phyloP scores from a whole-genome alignment of 1,140 invertebrate genomes.

The Ylistrum balloti region DNA sequence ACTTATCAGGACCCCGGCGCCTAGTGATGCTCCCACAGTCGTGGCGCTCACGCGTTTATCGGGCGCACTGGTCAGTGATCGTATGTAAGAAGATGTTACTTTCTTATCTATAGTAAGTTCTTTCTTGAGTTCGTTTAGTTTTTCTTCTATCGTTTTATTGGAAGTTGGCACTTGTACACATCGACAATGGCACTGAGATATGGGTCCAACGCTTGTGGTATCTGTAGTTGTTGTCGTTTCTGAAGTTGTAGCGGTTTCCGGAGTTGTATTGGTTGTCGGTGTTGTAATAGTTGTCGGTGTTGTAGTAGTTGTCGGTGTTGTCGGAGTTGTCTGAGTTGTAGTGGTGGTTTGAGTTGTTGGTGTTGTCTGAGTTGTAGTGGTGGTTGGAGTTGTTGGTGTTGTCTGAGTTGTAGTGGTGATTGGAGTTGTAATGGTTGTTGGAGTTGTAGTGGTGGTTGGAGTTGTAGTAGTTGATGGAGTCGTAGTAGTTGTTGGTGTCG shows the following conservation, averaged over 20 bases:
- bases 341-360: neutral
- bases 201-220: neutral
- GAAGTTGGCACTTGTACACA: neutral
- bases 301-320: neutral
- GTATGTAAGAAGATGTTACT: neutral
- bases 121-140: neutral
- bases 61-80: neutral
- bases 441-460: neutral
- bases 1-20: neutral
- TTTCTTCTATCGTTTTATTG: neutral
- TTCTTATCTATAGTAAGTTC: neutral
- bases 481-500: neutral
- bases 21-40: neutral
- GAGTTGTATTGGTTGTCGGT: neutral
- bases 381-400: neutral
- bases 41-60: neutral
- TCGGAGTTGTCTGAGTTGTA: neutral
- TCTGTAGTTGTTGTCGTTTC: neutral
- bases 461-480: neutral
- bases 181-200: neutral
- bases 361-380: neutral
- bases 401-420: neutral
- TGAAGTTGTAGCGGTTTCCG: neutral
- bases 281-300: neutral
- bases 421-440: neutral